phyloP scores from a whole-genome alignment of 2,888 invertebrate genomes.

The Diploptera punctata region DNA sequence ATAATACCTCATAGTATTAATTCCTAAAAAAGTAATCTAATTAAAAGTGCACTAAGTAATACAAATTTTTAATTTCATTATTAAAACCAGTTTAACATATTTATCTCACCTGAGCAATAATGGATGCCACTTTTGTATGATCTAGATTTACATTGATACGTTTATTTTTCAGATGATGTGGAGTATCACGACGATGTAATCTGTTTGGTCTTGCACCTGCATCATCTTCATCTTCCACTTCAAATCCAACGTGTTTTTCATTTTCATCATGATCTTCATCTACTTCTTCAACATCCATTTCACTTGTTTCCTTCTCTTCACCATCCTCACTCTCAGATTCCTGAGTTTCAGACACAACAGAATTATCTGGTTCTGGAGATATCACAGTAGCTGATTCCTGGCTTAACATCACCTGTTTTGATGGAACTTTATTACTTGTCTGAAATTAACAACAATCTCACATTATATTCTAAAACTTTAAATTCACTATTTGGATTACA shows the following conservation, averaged over 20 bases:
- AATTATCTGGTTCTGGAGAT: background rate
- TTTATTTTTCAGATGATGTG: conserved; percentile 99
- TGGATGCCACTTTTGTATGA: conserved; percentile 74
- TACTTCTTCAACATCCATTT: background rate
- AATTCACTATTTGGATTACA: too few relatives aligned
- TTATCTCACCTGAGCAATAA: conserved; percentile 69
- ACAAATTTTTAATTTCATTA: too few relatives aligned
- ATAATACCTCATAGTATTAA: too few relatives aligned
- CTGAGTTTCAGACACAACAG: background rate
- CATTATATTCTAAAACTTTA: too few relatives aligned
- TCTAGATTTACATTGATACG: conserved; percentile 75
- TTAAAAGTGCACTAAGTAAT: too few relatives aligned
- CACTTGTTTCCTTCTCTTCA: background rate
- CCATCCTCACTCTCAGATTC: conserved; percentile 2
- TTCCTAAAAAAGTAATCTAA: too few relatives aligned
- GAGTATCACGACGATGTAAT: conserved; percentile 93
- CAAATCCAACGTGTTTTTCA: conserved; percentile 70
- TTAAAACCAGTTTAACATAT: too few relatives aligned
- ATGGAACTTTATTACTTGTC: background rate
- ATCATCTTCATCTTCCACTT: conserved; percentile 59
- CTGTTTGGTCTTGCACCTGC: conserved; percentile 65
- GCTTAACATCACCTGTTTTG: background rate
- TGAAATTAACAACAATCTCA: too few relatives aligned
- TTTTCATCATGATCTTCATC: conserved; percentile 52
- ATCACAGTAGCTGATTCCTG: background rate